Conservation (phyloP, 1,140 invertebrate genomes). For the Brachionus asplanchnoidis region DNA sequence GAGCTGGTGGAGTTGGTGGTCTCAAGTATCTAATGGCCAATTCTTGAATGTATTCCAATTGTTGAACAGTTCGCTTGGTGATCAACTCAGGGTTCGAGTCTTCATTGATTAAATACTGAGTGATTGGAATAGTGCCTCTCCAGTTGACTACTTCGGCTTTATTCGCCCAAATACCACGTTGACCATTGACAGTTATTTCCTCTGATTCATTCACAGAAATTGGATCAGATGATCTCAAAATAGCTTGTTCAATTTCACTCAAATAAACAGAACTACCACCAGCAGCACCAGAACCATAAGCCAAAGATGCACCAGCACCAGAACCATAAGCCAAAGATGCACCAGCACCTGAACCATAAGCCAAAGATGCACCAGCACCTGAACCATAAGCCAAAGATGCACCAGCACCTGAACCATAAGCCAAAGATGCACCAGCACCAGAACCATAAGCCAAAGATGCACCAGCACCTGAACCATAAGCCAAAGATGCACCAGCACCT, state of each 20-base stretch:
- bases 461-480: background rate
- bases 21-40: conserved; percentile 37
- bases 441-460: background rate
- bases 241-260: conserved; percentile 21
- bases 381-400: background rate
- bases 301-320: background rate
- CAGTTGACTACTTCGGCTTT: conserved; percentile 28
- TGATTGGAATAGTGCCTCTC: conserved; percentile 29
- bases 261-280: background rate
- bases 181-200: conserved; percentile 36
- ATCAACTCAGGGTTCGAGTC: conserved; percentile 38
- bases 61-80: background rate
- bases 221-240: conserved; percentile 27
- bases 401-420: no score
- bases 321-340: background rate
- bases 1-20: conserved; percentile 42
- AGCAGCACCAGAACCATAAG: background rate
- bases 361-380: background rate
- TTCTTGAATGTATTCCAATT: conserved; percentile 34
- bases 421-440: background rate
- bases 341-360: no score
- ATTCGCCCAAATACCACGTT: conserved; percentile 38
- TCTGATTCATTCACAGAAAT: conserved; percentile 24
- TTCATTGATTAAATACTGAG: conserved; percentile 33
- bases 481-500: no score